phyloP scores from a whole-genome alignment of 2,888 invertebrate genomes.

The Linyphia triangularis region DNA sequence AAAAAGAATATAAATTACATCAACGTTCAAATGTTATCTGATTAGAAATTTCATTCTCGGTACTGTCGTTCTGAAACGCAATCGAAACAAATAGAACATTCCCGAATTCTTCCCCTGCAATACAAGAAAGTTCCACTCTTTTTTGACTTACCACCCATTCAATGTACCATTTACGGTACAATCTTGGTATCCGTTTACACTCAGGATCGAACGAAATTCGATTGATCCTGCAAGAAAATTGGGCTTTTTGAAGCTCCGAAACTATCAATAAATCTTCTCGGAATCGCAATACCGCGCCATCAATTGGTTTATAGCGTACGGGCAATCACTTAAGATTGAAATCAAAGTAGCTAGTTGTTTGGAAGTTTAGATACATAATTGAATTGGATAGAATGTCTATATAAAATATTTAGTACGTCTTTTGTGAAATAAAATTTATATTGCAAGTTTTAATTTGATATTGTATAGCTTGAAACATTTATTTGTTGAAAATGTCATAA shows the following conservation, averaged over 20 bases:
- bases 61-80: no score
- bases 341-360: not conserved
- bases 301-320: not conserved
- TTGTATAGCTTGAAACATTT: no score
- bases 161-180: not conserved
- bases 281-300: not conserved
- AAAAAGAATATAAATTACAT: no score
- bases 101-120: not conserved
- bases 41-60: no score
- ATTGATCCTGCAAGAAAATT: not conserved
- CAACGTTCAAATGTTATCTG: no score
- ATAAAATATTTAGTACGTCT: no score
- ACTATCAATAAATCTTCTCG: not conserved
- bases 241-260: not conserved
- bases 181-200: not conserved
- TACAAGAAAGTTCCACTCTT: not conserved
- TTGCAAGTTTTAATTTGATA: no score
- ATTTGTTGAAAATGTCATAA: no score
- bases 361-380: not conserved
- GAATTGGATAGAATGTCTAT: no score
- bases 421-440: no score
- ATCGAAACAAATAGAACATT: not conserved
- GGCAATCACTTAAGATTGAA: not conserved
- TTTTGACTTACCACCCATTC: not conserved
- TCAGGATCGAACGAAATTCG: not conserved